Evolutionary conservation across 2,888 invertebrate species (phyloP).

Genomic region (Pemphredon lugubris): DNA sequence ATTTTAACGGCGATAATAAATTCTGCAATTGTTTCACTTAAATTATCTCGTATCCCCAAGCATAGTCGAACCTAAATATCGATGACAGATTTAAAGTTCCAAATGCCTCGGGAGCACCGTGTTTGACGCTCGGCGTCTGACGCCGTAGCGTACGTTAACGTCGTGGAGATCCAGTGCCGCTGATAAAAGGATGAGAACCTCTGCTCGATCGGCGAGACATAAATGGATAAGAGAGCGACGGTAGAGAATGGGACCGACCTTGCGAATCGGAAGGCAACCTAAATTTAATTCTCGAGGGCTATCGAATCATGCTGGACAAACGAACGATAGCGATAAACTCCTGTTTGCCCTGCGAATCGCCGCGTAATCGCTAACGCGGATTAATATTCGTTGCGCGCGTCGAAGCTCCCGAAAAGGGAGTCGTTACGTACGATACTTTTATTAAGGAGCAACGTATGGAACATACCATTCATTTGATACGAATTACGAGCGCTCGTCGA

Average conservation of each 20-base stretch:
- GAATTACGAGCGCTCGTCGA: conserved; percentile 8
- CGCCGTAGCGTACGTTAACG: no score
- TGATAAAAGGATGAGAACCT: conserved; percentile 48
- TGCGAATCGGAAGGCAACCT: conserved; percentile 74
- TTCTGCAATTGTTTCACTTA: no score
- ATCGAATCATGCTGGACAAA: conserved; percentile 71
- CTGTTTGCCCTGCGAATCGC: conserved; percentile 27
- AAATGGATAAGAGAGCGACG: conserved; percentile 65
- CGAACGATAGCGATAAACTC: conserved; percentile 72
- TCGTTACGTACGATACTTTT: background rate
- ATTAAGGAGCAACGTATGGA: background rate
- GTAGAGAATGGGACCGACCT: conserved; percentile 67
- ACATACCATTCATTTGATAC: background rate
- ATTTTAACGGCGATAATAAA: no score
- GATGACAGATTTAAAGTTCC: no score
- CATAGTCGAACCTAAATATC: no score
- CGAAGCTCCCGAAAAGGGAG: conserved; percentile 47
- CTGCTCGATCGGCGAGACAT: conserved; percentile 53
- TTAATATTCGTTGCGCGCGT: conserved; percentile 59
- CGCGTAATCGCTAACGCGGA: conserved; percentile 44
- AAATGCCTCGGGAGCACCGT: no score
- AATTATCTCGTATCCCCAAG: no score
- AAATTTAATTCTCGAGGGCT: conserved; percentile 74
- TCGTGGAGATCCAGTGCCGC: no score
- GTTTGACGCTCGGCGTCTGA: no score